Conservation (phyloP, 2,113 vertebrate genomes). For the Origma solitaria region DNA sequence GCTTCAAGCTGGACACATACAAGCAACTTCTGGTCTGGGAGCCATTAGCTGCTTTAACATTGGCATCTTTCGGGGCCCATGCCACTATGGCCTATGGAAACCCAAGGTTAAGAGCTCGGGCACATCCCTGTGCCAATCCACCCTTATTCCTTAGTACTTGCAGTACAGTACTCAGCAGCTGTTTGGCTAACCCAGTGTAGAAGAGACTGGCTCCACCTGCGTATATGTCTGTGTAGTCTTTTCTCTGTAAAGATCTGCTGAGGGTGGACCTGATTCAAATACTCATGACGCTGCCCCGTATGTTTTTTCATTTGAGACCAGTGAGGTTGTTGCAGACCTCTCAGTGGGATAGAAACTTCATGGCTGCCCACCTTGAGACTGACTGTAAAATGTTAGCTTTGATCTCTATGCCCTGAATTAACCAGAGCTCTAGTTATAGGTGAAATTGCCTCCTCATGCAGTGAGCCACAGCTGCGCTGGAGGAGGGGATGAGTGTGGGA, state of each 20-base stretch:
- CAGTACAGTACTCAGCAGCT: background rate
- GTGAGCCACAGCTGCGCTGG: background rate
- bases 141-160: background rate
- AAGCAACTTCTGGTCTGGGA: background rate
- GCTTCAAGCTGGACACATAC: background rate
- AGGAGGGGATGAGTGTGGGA: background rate
- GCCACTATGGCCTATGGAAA: background rate
- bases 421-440: background rate
- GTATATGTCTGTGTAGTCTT: background rate
- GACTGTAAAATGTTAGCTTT: background rate
- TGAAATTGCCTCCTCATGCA: background rate
- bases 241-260: background rate
- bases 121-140: background rate
- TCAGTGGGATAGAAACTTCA: background rate
- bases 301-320: background rate
- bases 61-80: background rate
- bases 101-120: background rate
- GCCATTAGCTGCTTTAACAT: background rate
- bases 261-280: background rate
- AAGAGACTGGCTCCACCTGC: background rate
- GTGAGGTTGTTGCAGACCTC: background rate
- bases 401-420: background rate
- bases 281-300: background rate
- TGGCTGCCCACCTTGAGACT: background rate
- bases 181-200: fast-evolving